Evolutionary conservation across 35 echinoderm and acorn worm genomes (phyloP).

Genomic region (Lytechinus variegatus): DNA sequence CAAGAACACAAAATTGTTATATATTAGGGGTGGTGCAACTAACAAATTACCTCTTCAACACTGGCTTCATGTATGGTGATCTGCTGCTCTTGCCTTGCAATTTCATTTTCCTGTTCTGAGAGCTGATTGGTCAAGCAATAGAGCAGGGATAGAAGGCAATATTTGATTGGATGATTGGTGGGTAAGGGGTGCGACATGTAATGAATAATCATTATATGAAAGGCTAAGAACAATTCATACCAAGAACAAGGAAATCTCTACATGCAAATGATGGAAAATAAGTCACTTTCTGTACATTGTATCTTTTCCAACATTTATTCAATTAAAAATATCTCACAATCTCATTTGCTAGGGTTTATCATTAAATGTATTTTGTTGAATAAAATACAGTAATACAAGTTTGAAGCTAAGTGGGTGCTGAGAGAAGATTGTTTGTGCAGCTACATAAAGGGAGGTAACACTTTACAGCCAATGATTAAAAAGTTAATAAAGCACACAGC

Average conservation of each 20-base stretch:
- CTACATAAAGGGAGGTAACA: background rate
- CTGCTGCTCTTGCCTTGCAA: conserved; percentile 33
- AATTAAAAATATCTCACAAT: too few species aligned
- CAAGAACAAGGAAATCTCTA: too few species aligned
- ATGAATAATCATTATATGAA: background rate
- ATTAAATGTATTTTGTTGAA: too few species aligned
- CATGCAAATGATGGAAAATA: too few species aligned
- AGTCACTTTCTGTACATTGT: too few species aligned
- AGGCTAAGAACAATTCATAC: too few species aligned
- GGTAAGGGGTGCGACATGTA: background rate
- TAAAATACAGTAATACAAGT: too few species aligned
- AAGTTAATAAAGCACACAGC: background rate
- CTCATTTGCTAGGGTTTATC: too few species aligned
- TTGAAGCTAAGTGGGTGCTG: background rate
- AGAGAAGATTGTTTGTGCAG: background rate
- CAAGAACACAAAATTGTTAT: background rate
- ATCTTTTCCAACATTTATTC: too few species aligned
- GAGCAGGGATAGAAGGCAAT: conserved; percentile 22
- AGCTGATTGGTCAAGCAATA: conserved; percentile 42
- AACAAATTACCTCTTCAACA: conserved; percentile 49
- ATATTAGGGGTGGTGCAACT: background rate
- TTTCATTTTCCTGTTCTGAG: conserved; percentile 48
- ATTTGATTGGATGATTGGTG: conserved; percentile 29
- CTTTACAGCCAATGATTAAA: background rate
- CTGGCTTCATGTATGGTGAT: conserved; percentile 48